These are phyloP conservation scores for Epinotia brunnichana DNA, from an alignment of 2,888 invertebrate genomes.

Conservation along the genomic window DNA sequence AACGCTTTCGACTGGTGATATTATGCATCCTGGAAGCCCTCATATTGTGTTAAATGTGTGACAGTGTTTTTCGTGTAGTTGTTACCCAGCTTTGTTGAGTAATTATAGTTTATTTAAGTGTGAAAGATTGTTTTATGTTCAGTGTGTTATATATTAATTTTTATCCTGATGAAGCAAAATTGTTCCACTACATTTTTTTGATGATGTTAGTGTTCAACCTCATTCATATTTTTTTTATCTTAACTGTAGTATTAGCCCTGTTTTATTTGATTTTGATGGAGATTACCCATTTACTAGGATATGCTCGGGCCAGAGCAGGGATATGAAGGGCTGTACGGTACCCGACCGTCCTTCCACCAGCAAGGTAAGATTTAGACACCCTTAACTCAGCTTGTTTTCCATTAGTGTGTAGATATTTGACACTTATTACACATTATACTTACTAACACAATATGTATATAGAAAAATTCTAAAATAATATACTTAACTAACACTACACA, in stretches of 20 bases:
- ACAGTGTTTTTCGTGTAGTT: slow-evolving; percentile 33
- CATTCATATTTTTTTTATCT: slow-evolving; percentile 46
- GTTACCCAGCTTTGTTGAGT: slow-evolving; percentile 8
- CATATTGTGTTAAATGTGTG: slow-evolving; percentile 18
- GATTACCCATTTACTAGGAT: slow-evolving; percentile 86
- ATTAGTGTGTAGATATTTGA: slow-evolving; percentile 42
- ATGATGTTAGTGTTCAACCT: slow-evolving; percentile 11
- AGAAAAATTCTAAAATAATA: slow-evolving; percentile 20
- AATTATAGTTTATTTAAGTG: not conserved
- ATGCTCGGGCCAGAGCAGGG: slow-evolving; percentile 96
- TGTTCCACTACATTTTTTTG: not conserved
- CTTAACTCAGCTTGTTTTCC: slow-evolving; percentile 24
- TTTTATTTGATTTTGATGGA: slow-evolving; percentile 57
- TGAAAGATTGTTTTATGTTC: slow-evolving; percentile 19
- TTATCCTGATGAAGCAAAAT: not conserved
- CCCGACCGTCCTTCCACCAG: slow-evolving; percentile 95
- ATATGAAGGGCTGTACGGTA: slow-evolving; percentile 96
- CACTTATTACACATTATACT: slow-evolving; percentile 23
- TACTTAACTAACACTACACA: slow-evolving; percentile 18
- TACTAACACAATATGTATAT: slow-evolving; percentile 3
- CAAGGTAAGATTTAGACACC: slow-evolving; percentile 86
- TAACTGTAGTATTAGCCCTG: slow-evolving; percentile 53
- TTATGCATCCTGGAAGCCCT: too few species aligned
- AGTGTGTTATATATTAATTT: slow-evolving; percentile 5
- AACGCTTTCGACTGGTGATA: too few species aligned